These are phyloP conservation scores for Nilaparvata lugens DNA, from an alignment of 1,140 invertebrate genomes.

Conservation along the genomic window DNA sequence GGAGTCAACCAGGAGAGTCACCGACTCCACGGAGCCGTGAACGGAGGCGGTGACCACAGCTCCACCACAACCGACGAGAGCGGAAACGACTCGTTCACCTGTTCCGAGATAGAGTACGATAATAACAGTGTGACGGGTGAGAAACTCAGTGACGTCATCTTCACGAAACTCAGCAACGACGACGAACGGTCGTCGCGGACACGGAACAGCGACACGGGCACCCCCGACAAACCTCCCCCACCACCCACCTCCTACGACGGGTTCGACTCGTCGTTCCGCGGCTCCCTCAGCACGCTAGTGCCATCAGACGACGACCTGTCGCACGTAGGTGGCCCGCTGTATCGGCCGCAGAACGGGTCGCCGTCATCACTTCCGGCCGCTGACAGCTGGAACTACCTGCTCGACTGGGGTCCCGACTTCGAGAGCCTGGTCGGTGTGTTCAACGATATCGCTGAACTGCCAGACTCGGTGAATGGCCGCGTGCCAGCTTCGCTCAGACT, in stretches of 20 bases:
- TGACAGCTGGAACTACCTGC: constrained; percentile 84
- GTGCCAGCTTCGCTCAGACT: constrained; percentile 23
- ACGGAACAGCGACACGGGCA: constrained; percentile 15
- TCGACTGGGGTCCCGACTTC: constrained; percentile 95
- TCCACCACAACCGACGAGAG: constrained; percentile 89
- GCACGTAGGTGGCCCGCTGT: constrained; percentile 45
- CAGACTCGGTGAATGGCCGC: constrained; percentile 43
- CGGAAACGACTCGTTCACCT: constrained; percentile 95
- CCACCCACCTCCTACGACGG: constrained; percentile 68
- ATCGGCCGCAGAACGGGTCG: constrained; percentile 64
- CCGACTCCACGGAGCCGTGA: constrained; percentile 26
- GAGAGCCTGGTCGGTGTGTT: constrained; percentile 91
- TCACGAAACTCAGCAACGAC: constrained; percentile 58
- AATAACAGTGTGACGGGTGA: constrained; percentile 73
- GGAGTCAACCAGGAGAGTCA: constrained; percentile 35
- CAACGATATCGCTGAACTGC: constrained; percentile 90
- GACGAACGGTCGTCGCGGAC: constrained; percentile 38
- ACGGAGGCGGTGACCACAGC: constrained; percentile 48
- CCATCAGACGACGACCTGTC: constrained; percentile 85
- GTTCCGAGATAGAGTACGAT: constrained; percentile 96
- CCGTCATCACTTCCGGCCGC: constrained; percentile 54
- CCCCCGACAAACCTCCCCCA: constrained; percentile 20
- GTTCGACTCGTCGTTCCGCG: constrained; percentile 86
- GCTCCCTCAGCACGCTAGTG: constrained; percentile 83
- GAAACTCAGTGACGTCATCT: constrained; percentile 55